Evolutionary conservation across 1,140 invertebrate species (phyloP).

Genomic region (Drosophila lacertosa): DNA sequence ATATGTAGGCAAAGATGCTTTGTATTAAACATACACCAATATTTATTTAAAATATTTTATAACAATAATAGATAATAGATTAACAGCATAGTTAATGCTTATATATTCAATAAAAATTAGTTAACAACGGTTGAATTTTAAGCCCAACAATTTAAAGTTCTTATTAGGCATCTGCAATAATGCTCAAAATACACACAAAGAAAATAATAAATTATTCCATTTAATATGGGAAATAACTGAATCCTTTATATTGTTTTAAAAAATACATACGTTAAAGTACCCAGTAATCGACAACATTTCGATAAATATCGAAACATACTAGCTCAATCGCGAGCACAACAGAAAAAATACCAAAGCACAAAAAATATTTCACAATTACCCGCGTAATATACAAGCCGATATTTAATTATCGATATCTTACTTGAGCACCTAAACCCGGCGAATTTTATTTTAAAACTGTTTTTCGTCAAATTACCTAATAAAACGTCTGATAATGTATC

Average conservation of each 20-base stretch:
- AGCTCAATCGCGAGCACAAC: not conserved
- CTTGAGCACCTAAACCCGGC: not conserved
- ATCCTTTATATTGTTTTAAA: not conserved
- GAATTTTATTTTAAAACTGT: constrained; percentile 31
- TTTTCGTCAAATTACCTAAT: not conserved
- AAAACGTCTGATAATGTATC: constrained; percentile 42
- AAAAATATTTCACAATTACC: no score
- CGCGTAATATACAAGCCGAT: not conserved
- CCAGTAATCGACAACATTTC: not conserved
- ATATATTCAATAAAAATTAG: constrained; percentile 54
- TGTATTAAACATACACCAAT: constrained; percentile 35
- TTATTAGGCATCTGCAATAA: no score
- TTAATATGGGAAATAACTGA: not conserved
- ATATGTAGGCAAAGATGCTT: constrained; percentile 40
- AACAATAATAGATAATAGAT: constrained; percentile 65
- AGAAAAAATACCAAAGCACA: not conserved
- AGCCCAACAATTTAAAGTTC: not conserved
- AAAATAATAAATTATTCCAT: no score
- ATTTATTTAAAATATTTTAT: constrained; percentile 33
- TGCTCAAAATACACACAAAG: no score
- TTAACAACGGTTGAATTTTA: constrained; percentile 1
- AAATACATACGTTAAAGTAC: not conserved
- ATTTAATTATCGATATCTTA: constrained; percentile 4
- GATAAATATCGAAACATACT: not conserved
- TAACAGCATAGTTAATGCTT: constrained; percentile 38